Evolutionary conservation across 2,797 vertebrate species (phyloP).

Genomic region (Lithobates sylvaticus): DNA sequence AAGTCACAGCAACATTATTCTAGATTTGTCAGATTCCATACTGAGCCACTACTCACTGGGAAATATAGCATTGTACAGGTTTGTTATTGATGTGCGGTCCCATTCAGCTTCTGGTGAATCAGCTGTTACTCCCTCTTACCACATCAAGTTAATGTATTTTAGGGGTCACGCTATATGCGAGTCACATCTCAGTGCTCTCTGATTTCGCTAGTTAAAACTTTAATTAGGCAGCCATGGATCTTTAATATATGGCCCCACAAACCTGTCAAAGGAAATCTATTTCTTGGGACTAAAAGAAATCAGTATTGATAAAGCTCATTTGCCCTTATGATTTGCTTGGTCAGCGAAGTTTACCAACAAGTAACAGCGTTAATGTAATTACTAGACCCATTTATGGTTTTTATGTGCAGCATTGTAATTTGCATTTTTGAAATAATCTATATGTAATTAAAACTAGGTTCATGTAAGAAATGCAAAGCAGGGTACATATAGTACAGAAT

Average conservation of each 20-base stretch:
- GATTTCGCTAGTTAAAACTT: conserved; percentile 25
- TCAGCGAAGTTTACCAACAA: conserved; percentile 10
- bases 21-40: background rate
- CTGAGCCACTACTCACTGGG: background rate
- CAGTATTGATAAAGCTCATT: conserved; percentile 24
- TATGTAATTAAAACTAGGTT: background rate
- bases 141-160: conserved; percentile 19
- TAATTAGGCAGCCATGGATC: conserved; percentile 17
- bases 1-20: background rate
- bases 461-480: background rate
- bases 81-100: background rate
- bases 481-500: background rate
- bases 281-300: conserved; percentile 8
- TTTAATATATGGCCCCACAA: conserved; percentile 40
- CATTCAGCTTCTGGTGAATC: background rate
- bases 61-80: background rate
- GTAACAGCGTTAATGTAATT: background rate
- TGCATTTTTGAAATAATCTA: background rate
- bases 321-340: conserved; percentile 23
- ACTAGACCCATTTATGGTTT: background rate
- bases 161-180: background rate
- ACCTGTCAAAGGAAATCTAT: conserved; percentile 40
- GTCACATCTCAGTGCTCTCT: conserved; percentile 1
- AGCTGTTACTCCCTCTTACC: background rate
- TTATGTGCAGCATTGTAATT: background rate